A percentile compares a stretch with the other conserved stretches of the same genome.
Conservation (phyloP, 2,888 invertebrate genomes). For the Trimorus sp. region DNA sequence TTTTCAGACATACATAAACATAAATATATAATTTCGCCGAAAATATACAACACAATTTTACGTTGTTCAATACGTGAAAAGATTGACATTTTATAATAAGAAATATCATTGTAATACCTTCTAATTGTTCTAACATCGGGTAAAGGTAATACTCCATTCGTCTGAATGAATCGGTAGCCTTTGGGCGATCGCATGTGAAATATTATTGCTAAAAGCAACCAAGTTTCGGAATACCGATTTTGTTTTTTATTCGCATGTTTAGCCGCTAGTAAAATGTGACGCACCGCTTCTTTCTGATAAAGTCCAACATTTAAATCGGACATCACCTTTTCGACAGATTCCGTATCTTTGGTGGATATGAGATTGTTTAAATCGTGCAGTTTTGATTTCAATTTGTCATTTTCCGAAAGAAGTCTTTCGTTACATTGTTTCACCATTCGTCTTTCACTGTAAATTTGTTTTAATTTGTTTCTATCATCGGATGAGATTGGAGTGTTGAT, state of each 20-base stretch:
- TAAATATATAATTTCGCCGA: no score
- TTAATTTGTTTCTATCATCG: not conserved
- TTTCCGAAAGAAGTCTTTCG: slow-evolving; percentile 1
- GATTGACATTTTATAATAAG: not conserved
- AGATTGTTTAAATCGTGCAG: not conserved
- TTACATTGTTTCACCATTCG: slow-evolving; percentile 3
- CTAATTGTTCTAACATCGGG: slow-evolving; percentile 34
- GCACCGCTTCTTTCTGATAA: slow-evolving; percentile 22
- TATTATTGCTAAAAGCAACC: slow-evolving; percentile 10
- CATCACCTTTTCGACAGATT: slow-evolving; percentile 9
- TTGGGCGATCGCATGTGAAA: slow-evolving; percentile 30
- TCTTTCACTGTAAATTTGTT: not conserved
- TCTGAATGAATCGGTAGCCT: slow-evolving; percentile 18
- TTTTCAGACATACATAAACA: no score
- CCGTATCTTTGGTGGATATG: not conserved
- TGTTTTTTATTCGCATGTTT: slow-evolving; percentile 14
- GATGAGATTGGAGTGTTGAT: not conserved
- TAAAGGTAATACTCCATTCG: slow-evolving; percentile 17
- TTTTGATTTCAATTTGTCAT: not conserved
- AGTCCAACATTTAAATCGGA: slow-evolving; percentile 12
- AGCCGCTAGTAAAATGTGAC: slow-evolving; percentile 19
- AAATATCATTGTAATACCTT: slow-evolving; percentile 18
- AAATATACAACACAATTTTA: no score
- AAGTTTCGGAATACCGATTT: slow-evolving; percentile 10
- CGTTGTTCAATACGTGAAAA: not conserved